A percentile compares a stretch with the other conserved stretches of the same genome.
Evolutionary conservation across 2,888 invertebrate species (phyloP).

Genomic region (Metopia argyrocephala): DNA sequence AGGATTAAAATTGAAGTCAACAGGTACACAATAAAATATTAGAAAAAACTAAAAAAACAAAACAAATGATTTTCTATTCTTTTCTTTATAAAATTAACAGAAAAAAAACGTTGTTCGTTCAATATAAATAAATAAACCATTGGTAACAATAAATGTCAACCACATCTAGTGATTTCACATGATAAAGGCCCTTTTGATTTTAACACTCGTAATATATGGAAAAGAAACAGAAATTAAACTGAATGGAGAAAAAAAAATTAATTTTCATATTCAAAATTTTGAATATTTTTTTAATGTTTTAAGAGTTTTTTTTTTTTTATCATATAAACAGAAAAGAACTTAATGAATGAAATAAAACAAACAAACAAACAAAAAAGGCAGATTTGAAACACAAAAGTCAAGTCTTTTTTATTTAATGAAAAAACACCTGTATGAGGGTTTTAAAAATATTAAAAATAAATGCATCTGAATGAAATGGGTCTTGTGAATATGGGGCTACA

Average conservation of each 20-base stretch:
- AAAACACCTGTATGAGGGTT: constrained; percentile 55
- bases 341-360: neutral
- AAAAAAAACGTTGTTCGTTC: neutral
- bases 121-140: constrained; percentile 20
- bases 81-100: constrained; percentile 29
- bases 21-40: too few species aligned
- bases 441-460: constrained; percentile 56
- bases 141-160: constrained; percentile 56
- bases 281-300: neutral
- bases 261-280: too few species aligned
- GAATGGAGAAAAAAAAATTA: constrained; percentile 20
- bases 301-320: constrained; percentile 1
- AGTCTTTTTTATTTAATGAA: constrained; percentile 1
- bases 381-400: constrained; percentile 10
- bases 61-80: constrained; percentile 35
- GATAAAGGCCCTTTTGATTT: constrained; percentile 37
- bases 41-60: neutral
- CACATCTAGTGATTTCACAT: constrained; percentile 54
- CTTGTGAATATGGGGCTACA: too few species aligned
- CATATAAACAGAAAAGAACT: neutral
- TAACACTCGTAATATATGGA: neutral
- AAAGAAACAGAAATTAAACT: neutral
- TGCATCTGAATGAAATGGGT: constrained; percentile 65
- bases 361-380: neutral
- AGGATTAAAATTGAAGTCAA: too few species aligned